Evolutionary conservation across 2,113 vertebrate species (phyloP).

Genomic region (Tinamus guttatus): DNA sequence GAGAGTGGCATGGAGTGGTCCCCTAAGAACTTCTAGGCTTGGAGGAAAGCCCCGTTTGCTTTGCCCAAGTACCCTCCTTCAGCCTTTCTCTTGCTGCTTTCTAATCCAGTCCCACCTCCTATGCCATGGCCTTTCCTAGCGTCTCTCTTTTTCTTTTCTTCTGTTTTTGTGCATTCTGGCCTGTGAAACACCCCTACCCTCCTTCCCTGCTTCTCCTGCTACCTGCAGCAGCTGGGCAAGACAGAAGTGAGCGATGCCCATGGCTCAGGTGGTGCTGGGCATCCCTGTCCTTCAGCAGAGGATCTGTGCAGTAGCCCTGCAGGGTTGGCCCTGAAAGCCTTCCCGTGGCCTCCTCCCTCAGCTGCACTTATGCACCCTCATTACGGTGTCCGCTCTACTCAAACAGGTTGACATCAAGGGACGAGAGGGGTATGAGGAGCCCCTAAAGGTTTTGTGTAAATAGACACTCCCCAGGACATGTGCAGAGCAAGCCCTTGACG

Average conservation of each 20-base stretch:
- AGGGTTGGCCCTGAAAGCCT: neutral
- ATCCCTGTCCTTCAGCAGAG: neutral
- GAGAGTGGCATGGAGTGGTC: constrained; percentile 30
- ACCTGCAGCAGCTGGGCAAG: too few species aligned
- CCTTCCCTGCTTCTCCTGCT: neutral
- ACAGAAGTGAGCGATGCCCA: neutral
- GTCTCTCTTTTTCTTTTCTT: neutral
- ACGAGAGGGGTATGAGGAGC: neutral
- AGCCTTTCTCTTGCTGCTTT: neutral
- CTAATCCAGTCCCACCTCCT: neutral
- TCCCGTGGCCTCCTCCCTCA: neutral
- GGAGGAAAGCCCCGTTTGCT: constrained; percentile 12
- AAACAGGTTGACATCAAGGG: neutral
- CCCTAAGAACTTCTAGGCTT: neutral
- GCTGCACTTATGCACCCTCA: too few species aligned
- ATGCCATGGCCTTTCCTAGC: neutral
- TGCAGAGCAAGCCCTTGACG: neutral
- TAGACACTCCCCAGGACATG: neutral
- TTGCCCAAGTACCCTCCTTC: constrained; percentile 1
- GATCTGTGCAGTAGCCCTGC: too few species aligned
- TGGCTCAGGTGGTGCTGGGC: neutral
- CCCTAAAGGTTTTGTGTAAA: neutral
- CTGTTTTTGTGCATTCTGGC: neutral
- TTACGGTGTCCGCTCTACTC: neutral
- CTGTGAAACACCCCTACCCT: neutral